Evolutionary conservation across 2,113 vertebrate species (phyloP), one percentile per base, ranked within the genome.

Genomic region (Clarias magur): DNA sequence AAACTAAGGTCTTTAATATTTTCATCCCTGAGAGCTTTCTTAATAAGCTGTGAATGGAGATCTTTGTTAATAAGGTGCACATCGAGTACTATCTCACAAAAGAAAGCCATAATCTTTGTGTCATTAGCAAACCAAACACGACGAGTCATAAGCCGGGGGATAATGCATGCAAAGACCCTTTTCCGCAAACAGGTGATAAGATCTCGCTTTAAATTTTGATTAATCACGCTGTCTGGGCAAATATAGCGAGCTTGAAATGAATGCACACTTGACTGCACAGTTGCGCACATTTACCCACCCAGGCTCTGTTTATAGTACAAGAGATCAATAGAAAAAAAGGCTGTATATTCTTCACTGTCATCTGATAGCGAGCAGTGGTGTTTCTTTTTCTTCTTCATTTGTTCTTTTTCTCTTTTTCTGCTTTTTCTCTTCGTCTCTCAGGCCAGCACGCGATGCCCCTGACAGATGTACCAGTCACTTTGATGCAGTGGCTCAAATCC

Each of bases 401-500:
- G 84, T 80, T 80, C 16, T 76, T 30, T 76, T 30, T 53, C 82
- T 19, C n/a, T 87, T 30, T 67, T 78, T 80, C 67, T n/a, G 38
- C n/a, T 72, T 75, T 70, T 82, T 27, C 78, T 73, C 70, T 63
- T 81, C 89, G 90, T 63, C 90, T 91, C 3, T 0, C 92, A 99
- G 98, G 91, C 89, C 96, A 83, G 88, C 94, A 15, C 92, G 91
- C 73, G 98, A 99, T 0, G 89, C 94, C 63, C 97, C 97, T 0
- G 96, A 98, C 94, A 94, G 98, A 91, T 99, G 98, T 90, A 95
- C 90, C 85, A 93, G 95, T 0, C 94, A 97, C 90, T 99, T 99
- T 0, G 98, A 99, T 0, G 98, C 98, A 0, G 97, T 99, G 91
- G 98, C 98, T 80, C 98, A 99, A 93, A 99, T 99, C 93, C 95